Base-by-base conservation (phyloP, 2,888 invertebrate genomes). In the Apodemia duryi region DNA sequence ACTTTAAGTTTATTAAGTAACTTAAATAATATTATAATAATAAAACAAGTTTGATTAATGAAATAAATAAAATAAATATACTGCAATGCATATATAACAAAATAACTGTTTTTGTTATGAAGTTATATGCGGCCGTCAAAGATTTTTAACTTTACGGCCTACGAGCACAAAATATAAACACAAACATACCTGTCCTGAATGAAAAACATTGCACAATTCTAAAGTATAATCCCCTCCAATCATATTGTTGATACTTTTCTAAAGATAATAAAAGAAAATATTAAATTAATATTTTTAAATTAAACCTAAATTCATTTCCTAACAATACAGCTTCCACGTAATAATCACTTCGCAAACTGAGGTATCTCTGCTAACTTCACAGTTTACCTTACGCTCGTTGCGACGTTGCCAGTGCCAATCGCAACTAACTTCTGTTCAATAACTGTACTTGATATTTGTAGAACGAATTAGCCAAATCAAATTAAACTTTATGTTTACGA, bases 171-270 rank as follows among this genome's bases (percentile, higher is more conserved):
- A 46, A 46, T n/a, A 46, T 6, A 43, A 66, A 38, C n/a, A 38
- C n/a, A 38, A 29, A 83, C 93, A 91, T 83, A 97, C 97, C 93
- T 96, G 96, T 68, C 97, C 97, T 46, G 97, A 97, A 83, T 98
- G 97, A 78, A 95, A 97, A 66, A 98, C 96, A 85, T 97, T 97
- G 77, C 96, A 95, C 73, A 98, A 93, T 82, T 98, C 98, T 80
- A 98, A 92, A 63, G 96, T 95, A 85, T 97, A 97, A 79, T 97
- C 98, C 79, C 95, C 95, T 64, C 95, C 94, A 72, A 95, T 95
- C 96, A 96, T 96, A 77, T 88, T 94, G 43, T 1, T 52, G 32
- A 63, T 52, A 66, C 66, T 62, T 29, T 63, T 46, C 64, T 63
- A 64, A 63, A 64, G 66, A 72, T 71, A 69, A 64, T 67, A 63